A percentile compares a stretch with the other conserved stretches of the same genome.
These are phyloP conservation scores for Drosophila erecta DNA, from an alignment of 1,140 invertebrate species.

Conservation along the genomic window DNA sequence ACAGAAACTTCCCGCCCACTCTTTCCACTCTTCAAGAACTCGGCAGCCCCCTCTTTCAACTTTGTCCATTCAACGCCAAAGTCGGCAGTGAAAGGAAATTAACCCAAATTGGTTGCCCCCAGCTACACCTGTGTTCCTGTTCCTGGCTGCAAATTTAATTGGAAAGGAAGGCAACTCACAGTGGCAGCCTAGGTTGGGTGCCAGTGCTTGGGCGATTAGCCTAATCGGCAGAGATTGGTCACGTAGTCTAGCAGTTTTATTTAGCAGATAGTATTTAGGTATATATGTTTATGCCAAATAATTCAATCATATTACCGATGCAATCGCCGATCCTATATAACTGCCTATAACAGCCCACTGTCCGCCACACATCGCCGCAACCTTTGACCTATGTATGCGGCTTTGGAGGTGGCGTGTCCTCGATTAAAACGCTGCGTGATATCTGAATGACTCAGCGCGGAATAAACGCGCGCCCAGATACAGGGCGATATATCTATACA, in stretches of 20 bases:
- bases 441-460: conserved; percentile 36
- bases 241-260: not conserved
- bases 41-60: conserved; percentile 6
- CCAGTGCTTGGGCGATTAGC: too few relatives aligned
- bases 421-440: conserved; percentile 32
- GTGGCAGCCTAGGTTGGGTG: not conserved
- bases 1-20: conserved; percentile 7
- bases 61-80: conserved; percentile 20
- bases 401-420: conserved; percentile 20
- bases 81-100: conserved; percentile 30
- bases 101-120: conserved; percentile 23
- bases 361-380: conserved; percentile 12
- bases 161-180: not conserved
- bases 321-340: not conserved
- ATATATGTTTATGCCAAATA: too few relatives aligned
- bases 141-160: not conserved
- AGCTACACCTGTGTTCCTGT: conserved; percentile 13
- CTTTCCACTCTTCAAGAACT: not conserved
- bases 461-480: not conserved
- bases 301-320: not conserved
- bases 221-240: too few relatives aligned
- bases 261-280: not conserved
- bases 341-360: not conserved
- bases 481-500: conserved; percentile 3
- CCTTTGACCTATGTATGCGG: conserved; percentile 41